Percentiles rank a stretch among this genome's conserved stretches.
Conservation (phyloP, 2,888 invertebrate species). For the Synergus laeviventris region DNA sequence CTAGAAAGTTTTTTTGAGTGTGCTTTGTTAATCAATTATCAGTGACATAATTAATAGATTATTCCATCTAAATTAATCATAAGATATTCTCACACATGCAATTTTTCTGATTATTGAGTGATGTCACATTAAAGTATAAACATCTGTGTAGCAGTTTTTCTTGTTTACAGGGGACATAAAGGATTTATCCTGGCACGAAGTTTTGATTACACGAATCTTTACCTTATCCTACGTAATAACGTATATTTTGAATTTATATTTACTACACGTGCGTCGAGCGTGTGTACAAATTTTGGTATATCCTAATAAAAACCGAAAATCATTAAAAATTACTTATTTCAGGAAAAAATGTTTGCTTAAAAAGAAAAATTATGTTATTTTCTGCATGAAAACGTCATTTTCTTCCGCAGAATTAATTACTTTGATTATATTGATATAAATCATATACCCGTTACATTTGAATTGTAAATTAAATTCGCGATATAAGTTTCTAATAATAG, state of each 20-base stretch:
- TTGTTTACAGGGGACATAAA: background rate
- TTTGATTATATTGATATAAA: background rate
- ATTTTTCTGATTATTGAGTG: background rate
- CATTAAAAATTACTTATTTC: constrained; percentile 4
- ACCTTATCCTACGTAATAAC: background rate
- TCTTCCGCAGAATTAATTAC: background rate
- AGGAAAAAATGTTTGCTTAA: background rate
- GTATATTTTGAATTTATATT: background rate
- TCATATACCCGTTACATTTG: background rate
- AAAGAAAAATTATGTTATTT: background rate
- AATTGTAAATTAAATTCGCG: background rate
- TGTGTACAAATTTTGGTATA: too few species aligned
- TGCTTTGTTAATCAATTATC: background rate
- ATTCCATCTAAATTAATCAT: constrained; percentile 3
- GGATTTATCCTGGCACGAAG: background rate
- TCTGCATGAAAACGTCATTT: background rate
- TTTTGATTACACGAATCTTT: background rate
- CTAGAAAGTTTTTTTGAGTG: too few species aligned
- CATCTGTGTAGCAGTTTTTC: background rate
- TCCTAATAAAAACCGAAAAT: background rate
- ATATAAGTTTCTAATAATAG: background rate
- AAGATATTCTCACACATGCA: background rate
- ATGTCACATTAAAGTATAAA: background rate
- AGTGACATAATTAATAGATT: background rate
- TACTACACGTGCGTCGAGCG: background rate